phyloP scores from a whole-genome alignment of 2,113 vertebrate species.

The Morone chrysops region DNA sequence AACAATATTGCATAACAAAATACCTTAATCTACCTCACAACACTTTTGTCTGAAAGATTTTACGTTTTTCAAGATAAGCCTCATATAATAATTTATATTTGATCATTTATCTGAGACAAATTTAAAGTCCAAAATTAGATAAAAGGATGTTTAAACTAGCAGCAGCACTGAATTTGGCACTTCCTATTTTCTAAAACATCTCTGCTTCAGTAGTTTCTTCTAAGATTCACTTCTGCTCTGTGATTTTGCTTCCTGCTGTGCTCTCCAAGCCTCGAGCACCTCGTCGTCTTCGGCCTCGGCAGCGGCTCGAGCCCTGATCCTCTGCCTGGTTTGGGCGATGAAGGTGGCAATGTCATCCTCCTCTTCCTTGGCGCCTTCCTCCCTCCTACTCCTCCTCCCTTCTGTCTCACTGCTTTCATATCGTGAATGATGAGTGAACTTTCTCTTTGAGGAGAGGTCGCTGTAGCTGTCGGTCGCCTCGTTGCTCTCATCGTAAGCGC shows the following conservation, averaged over 20 bases:
- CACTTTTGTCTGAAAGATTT: neutral
- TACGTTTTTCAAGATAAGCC: neutral
- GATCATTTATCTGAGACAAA: neutral
- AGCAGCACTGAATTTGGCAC: neutral
- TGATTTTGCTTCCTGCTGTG: slow-evolving; percentile 86
- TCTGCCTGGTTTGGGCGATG: slow-evolving; percentile 79
- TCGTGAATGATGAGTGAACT: slow-evolving; percentile 82
- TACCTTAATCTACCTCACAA: neutral
- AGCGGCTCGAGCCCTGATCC: slow-evolving; percentile 70
- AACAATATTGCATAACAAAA: neutral
- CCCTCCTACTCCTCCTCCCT: slow-evolving; percentile 66
- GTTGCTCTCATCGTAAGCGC: slow-evolving; percentile 66
- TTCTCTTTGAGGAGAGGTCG: slow-evolving; percentile 86
- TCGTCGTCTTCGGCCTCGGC: slow-evolving; percentile 90
- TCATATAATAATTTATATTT: neutral
- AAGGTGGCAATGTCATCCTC: slow-evolving; percentile 83
- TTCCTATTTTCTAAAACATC: neutral
- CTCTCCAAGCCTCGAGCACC: slow-evolving; percentile 91
- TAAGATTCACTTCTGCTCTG: slow-evolving; percentile 74
- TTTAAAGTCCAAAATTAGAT: neutral
- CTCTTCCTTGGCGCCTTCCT: slow-evolving; percentile 69
- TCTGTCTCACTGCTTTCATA: slow-evolving; percentile 72
- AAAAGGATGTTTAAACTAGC: neutral
- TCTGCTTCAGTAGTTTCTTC: neutral
- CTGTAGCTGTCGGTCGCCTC: slow-evolving; percentile 77